These are phyloP conservation scores for Phainopepla nitens DNA, from an alignment of 2,113 vertebrate genomes.

Conservation along the genomic window DNA sequence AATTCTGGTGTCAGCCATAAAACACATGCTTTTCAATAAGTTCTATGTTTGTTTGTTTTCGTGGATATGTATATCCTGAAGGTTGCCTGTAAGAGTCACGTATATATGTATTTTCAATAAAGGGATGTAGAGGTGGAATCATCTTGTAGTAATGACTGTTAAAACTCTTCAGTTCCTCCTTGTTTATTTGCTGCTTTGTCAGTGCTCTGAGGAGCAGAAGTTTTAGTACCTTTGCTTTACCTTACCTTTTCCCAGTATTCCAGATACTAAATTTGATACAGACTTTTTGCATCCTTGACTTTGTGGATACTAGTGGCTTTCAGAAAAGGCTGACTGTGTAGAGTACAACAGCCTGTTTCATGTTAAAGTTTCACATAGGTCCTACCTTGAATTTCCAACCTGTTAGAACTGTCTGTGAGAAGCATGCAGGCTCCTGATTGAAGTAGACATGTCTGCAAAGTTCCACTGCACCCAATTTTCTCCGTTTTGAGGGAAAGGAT, in stretches of 20 bases:
- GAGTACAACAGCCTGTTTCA: background rate
- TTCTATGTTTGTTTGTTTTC: background rate
- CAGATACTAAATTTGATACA: background rate
- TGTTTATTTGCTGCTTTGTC: background rate
- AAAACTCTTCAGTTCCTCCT: background rate
- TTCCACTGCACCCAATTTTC: background rate
- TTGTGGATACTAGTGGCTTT: background rate
- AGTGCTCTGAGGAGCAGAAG: background rate
- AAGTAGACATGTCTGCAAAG: background rate
- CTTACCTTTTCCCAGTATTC: background rate
- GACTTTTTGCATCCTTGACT: background rate
- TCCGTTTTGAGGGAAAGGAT: background rate
- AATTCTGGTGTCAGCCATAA: background rate
- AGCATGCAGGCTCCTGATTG: background rate
- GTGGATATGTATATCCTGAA: background rate
- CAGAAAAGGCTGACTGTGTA: background rate
- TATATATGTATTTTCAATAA: background rate
- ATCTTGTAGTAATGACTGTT: background rate
- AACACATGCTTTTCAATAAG: background rate
- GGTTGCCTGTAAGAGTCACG: accelerated
- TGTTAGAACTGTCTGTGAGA: background rate
- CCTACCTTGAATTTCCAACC: background rate
- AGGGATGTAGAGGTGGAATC: background rate
- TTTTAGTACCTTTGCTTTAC: background rate
- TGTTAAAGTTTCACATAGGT: background rate